Base-by-base conservation (phyloP, 2,888 invertebrate genomes). In the Cerceris rybyensis region DNA sequence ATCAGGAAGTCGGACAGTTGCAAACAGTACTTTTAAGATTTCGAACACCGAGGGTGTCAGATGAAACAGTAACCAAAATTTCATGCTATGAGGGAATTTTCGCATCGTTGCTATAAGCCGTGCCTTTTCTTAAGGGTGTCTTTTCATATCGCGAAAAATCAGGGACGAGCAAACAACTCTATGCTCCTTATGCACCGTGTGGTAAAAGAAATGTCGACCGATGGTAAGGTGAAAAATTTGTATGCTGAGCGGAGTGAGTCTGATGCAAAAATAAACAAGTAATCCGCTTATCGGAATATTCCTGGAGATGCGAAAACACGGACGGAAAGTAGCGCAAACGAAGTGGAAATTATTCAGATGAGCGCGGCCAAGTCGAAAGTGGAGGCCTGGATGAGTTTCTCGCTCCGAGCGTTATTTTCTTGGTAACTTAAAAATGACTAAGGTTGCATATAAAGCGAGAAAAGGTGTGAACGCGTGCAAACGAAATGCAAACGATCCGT, bases 401-500 rank as follows among this genome's bases (percentile, higher is more conserved):
- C 54, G 6, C 17, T 6, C 54, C 54, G 7, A 6, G 17, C 14
- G 9, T 43, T 9, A 42, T n/a, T 52, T 16, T 17, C 9, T 17
- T 16, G 0, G 16, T 11, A 61, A 52, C 50, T 77, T 69, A 61
- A 52, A 75, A 77, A 70, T 43, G 54, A 64, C 55, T 60, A 65
- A 54, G 60, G 14, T 69, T 75, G 64, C 68, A 57, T 9, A 39
- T 50, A 55, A 28, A 14, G 8, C 39, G 39, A n/a, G 16, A 57
- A 65, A 61, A 60, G 57, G 46, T 11, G 16, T 11, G 46, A 52
- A 64, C 59, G 52, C 16, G 69, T 16, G 60, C 55, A 69, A 75
- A 76, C 64, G 54, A 68, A 69, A 77, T 75, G 75, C 70, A 77
- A 75, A 77, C 70, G 59, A 65, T 70, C 65, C 50, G 17, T 16